Evolutionary conservation across 2,113 vertebrate species (phyloP), one percentile per base, ranked within the genome.

Genomic region (Choloepus hoffmanni): DNA sequence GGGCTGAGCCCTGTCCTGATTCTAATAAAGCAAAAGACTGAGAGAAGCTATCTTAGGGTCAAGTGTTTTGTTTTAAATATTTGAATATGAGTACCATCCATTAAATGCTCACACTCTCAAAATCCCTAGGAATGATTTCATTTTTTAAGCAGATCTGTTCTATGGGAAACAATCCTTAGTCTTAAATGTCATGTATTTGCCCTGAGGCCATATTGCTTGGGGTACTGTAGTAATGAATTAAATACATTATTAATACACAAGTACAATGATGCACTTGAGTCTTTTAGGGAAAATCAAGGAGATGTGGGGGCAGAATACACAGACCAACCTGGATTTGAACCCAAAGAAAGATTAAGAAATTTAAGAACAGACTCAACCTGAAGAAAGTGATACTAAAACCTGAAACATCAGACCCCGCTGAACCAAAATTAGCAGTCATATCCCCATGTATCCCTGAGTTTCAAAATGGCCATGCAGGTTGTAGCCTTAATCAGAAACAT

Each of bases 241-340:
- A 84, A 79, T 95, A 36, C 33, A 96, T 91, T 92, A 96, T 96
- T 95, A 94, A 92, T 85, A 85, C 10, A 63, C 7, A 78, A 92
- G 81, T 36, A 53, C 36, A 85, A 92, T 43, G 78, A 33, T 70
- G 70, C 72, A 45, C 62, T 70, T 26, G 88, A 85, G 62, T 74
- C 88, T 92, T 85, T 74, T 48, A 82, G 73, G 63, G 65, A 86
- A 74, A 74, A 68, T 53, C 91, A 65, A 50, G 3, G 63, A 93
- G 89, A 72, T 65, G 23, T 36, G 26, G 33, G 33, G 33, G 26
- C 36, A 19, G 73, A 76, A 23, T 2, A 2, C 28, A 33, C 33
- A 28, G n/a, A 76, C 63, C 45, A 89, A 40, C 3, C 33, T 65
- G 21, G 11, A 36, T 50, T 43, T 18, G 53, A 92, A 76, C 77